Evolutionary conservation across 2,113 vertebrate species (phyloP).

Genomic region (Engystomops pustulosus): DNA sequence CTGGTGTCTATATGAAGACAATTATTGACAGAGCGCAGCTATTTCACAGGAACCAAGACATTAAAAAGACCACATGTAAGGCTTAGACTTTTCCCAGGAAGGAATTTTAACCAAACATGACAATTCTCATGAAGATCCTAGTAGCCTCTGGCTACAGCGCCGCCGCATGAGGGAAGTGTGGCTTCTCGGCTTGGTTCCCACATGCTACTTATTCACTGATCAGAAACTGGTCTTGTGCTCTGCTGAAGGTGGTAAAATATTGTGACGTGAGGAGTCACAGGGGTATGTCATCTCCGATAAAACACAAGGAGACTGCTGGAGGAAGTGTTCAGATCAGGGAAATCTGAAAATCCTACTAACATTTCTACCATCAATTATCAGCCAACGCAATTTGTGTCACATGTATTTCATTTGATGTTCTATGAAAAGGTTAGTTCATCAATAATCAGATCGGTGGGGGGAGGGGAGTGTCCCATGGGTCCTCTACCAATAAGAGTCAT

Average conservation of each 20-base stretch:
- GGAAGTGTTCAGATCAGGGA: no score
- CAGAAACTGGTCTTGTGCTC: not conserved
- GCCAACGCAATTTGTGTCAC: no score
- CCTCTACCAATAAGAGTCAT: no score
- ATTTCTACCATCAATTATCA: no score
- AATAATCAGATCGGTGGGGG: no score
- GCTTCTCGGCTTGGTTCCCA: not conserved
- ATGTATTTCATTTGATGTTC: no score
- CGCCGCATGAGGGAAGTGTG: not conserved
- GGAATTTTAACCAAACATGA: slow-evolving; percentile 31
- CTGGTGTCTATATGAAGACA: not conserved
- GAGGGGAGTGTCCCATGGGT: no score
- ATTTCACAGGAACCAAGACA: slow-evolving; percentile 31
- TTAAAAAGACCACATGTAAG: slow-evolving; percentile 43
- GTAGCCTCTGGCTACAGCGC: slow-evolving; percentile 17
- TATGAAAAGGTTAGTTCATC: no score
- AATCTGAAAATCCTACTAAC: no score
- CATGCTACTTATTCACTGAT: not conserved
- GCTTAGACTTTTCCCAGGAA: slow-evolving; percentile 37
- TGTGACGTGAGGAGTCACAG: not conserved
- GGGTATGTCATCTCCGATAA: no score
- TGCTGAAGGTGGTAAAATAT: not conserved
- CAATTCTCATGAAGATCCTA: slow-evolving; percentile 24
- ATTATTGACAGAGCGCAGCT: slow-evolving; percentile 9
- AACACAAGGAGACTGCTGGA: no score